Conservation (phyloP, 1,140 invertebrate species). For the Eufriesea mexicana region DNA sequence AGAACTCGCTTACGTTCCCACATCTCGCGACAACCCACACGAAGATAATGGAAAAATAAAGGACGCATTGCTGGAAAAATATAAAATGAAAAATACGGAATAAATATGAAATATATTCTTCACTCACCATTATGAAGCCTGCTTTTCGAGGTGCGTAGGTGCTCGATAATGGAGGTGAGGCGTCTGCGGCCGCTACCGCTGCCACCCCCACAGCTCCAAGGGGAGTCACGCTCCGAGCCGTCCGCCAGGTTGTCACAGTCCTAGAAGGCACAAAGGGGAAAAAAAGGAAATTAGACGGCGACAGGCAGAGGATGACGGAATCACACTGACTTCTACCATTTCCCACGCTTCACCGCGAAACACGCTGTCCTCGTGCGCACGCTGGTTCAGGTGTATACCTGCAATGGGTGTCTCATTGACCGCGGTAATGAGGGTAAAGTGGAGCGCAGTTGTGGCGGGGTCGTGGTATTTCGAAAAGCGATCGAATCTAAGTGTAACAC, state of each 20-base stretch:
- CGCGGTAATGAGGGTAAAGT: constrained; percentile 12
- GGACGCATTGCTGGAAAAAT: too few species aligned
- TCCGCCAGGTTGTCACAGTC: constrained; percentile 77
- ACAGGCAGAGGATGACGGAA: constrained; percentile 13
- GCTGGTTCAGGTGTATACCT: background rate
- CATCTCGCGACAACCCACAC: too few species aligned
- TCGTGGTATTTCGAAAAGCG: background rate
- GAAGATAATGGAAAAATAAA: background rate
- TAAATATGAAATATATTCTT: background rate
- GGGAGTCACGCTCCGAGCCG: constrained; percentile 72
- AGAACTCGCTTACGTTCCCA: too few species aligned
- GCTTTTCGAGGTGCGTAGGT: constrained; percentile 72
- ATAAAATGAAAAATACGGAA: background rate
- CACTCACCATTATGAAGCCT: constrained; percentile 74
- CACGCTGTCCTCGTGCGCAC: constrained; percentile 17
- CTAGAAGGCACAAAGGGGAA: constrained; percentile 50
- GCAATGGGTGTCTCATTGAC: constrained; percentile 18
- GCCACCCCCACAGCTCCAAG: constrained; percentile 73
- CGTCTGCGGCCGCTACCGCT: constrained; percentile 71
- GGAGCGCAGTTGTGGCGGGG: background rate
- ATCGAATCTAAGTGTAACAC: background rate
- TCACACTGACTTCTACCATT: constrained; percentile 18
- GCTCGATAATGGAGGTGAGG: constrained; percentile 77
- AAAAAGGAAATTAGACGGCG: constrained; percentile 13
- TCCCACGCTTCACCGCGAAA: constrained; percentile 42